A percentile compares a stretch with the other conserved stretches of the same genome.
Conservation (phyloP, 2,113 vertebrate species). For the Xenopus borealis region DNA sequence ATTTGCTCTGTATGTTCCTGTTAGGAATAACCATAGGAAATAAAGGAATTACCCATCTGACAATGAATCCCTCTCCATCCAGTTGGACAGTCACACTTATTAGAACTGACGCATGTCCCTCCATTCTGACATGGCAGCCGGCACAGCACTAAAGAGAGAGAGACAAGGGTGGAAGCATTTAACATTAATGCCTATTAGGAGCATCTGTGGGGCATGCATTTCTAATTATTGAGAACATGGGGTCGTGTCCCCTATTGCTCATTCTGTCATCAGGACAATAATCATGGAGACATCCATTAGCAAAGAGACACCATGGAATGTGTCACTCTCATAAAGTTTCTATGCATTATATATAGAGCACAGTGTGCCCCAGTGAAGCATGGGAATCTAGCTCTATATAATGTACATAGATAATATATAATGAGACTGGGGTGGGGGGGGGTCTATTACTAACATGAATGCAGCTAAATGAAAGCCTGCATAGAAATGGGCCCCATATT, state of each 20-base stretch:
- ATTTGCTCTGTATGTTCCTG: too few relatives aligned
- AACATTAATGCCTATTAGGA: not conserved
- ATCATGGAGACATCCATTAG: not conserved
- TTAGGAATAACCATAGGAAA: too few relatives aligned
- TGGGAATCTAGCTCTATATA: too few relatives aligned
- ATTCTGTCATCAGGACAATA: not conserved
- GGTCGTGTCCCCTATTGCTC: constrained; percentile 5
- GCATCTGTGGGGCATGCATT: not conserved
- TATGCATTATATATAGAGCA: too few relatives aligned
- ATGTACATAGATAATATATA: too few relatives aligned
- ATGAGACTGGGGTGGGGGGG: too few relatives aligned
- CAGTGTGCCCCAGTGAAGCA: too few relatives aligned
- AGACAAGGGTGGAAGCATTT: not conserved
- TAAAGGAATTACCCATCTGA: constrained; percentile 73
- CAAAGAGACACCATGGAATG: not conserved
- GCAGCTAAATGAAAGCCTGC: too few relatives aligned
- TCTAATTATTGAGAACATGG: not conserved
- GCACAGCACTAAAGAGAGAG: constrained; percentile 70
- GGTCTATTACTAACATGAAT: too few relatives aligned
- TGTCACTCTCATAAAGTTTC: too few relatives aligned
- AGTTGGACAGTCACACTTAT: constrained; percentile 67
- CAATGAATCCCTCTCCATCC: constrained; percentile 81
- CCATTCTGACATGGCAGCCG: constrained; percentile 73
- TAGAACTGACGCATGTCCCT: constrained; percentile 71
- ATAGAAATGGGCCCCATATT: too few relatives aligned